Percentiles rank a stretch among this genome's conserved stretches.
phyloP scores from a whole-genome alignment of 2,797 vertebrate genomes.

The Hylomyscus alleni region DNA sequence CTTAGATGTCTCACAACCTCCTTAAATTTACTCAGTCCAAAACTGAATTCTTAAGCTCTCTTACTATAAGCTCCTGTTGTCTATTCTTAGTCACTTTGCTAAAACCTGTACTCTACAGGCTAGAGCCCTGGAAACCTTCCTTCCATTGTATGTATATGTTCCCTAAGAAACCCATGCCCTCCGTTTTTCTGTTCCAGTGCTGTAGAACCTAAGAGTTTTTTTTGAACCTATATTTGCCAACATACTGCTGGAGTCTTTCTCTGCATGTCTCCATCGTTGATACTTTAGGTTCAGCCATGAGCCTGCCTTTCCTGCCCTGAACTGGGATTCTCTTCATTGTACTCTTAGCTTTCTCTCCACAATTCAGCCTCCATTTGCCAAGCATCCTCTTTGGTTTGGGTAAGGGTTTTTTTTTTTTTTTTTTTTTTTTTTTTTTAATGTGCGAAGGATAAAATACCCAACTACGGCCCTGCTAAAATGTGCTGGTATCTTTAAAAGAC shows the following conservation, averaged over 20 bases:
- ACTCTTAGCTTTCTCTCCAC: background rate
- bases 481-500: background rate
- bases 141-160: background rate
- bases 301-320: background rate
- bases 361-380: background rate
- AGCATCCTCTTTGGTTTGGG: background rate
- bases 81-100: background rate
- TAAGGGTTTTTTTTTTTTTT: background rate
- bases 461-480: background rate
- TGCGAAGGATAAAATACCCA: background rate
- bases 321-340: background rate
- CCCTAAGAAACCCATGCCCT: background rate
- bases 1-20: conserved; percentile 42
- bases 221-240: background rate
- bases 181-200: background rate
- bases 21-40: conserved; percentile 46
- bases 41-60: conserved; percentile 48
- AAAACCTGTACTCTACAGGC: background rate
- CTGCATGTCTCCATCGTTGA: background rate
- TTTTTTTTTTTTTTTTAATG: no score
- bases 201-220: background rate
- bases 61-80: background rate
- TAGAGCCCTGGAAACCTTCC: conserved; percentile 9
- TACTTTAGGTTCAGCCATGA: background rate
- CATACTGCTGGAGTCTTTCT: background rate